These are phyloP conservation scores for Cecidostiba fungosa DNA, from an alignment of 2,888 invertebrate species.

Conservation along the genomic window DNA sequence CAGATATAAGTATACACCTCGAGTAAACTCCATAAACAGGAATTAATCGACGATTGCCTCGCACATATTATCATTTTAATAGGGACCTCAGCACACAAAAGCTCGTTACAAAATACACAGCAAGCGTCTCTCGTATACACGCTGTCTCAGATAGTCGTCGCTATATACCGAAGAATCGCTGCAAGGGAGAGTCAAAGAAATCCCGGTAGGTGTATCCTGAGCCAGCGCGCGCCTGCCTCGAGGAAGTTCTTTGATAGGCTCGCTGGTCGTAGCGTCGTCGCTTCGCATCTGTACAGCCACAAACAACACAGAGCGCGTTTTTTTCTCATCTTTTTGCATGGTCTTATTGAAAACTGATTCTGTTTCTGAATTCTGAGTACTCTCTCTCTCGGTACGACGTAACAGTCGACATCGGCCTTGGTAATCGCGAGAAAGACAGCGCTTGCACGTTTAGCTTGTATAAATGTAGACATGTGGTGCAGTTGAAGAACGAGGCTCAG, in stretches of 20 bases:
- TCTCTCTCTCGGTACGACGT: neutral
- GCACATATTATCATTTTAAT: conserved; percentile 25
- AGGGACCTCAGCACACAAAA: conserved; percentile 29
- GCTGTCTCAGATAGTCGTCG: conserved; percentile 56
- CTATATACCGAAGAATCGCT: conserved; percentile 91
- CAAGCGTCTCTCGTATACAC: conserved; percentile 7
- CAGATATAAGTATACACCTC: neutral
- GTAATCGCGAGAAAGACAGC: neutral
- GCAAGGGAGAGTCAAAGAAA: conserved; percentile 94
- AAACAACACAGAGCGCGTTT: conserved; percentile 36
- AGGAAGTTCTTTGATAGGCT: conserved; percentile 76
- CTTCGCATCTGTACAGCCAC: conserved; percentile 73
- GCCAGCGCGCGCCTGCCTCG: conserved; percentile 77
- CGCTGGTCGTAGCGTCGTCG: conserved; percentile 81
- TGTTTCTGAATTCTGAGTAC: neutral
- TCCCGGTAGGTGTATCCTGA: conserved; percentile 89
- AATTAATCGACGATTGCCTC: conserved; percentile 15
- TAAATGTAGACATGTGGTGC: neutral
- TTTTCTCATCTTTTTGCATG: neutral
- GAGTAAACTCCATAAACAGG: neutral
- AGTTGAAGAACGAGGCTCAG: neutral
- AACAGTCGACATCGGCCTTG: neutral
- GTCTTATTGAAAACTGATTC: neutral
- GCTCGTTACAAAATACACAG: conserved; percentile 62
- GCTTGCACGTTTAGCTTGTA: neutral